Percentiles rank a stretch among this genome's conserved stretches.
These are phyloP conservation scores for Daphoenositta chrysoptera DNA, from an alignment of 2,113 vertebrate genomes.

Conservation along the genomic window DNA sequence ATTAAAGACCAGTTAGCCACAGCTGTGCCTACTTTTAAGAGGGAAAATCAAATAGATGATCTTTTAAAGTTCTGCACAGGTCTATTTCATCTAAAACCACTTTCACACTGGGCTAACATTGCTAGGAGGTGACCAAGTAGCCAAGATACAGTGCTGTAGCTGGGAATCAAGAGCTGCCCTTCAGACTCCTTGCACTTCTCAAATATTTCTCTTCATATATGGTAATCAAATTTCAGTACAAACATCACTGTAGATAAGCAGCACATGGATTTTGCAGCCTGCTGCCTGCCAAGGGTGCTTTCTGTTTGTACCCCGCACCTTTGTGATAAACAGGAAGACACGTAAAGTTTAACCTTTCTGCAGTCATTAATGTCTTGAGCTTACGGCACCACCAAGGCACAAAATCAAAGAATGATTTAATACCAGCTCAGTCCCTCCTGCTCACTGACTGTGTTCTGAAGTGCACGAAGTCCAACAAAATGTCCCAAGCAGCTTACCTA, in stretches of 20 bases:
- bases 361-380: conserved; percentile 21
- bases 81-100: not conserved
- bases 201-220: not conserved
- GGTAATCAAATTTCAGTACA: conserved; percentile 37
- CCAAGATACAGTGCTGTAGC: not conserved
- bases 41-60: not conserved
- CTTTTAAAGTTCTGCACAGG: not conserved
- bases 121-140: not conserved
- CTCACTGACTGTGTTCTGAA: not conserved
- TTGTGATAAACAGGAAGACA: conserved; percentile 63
- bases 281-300: conserved; percentile 46
- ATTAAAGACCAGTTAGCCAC: not conserved
- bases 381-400: not conserved
- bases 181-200: not conserved
- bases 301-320: conserved; percentile 53
- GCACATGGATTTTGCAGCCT: conserved; percentile 7
- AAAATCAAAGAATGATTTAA: not conserved
- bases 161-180: not conserved
- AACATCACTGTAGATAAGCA: conserved; percentile 31
- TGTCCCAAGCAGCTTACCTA: not conserved
- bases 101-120: not conserved
- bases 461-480: not conserved
- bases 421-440: not conserved
- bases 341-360: conserved; percentile 60
- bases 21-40: not conserved